Percentiles rank a stretch among this genome's conserved stretches.
These are phyloP conservation scores for Crypturellus tataupa DNA, from an alignment of 2,797 vertebrate genomes.

Conservation along the genomic window DNA sequence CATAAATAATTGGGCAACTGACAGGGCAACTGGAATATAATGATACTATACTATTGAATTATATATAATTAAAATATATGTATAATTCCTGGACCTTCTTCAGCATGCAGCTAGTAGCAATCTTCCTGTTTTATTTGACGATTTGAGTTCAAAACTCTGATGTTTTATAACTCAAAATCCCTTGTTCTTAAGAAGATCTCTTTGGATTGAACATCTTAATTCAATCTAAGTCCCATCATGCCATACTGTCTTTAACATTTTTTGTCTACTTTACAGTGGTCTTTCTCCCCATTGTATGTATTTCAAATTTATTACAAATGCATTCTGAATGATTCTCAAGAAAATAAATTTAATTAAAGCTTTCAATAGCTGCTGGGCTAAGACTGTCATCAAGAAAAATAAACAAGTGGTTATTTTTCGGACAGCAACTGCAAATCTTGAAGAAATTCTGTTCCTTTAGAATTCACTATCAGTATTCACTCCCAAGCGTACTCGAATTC, in stretches of 20 bases:
- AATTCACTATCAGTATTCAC: neutral
- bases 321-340: neutral
- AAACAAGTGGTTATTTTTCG: neutral
- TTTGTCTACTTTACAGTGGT: neutral
- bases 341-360: neutral
- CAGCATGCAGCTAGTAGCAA: neutral
- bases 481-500: neutral
- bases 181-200: neutral
- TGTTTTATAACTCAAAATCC: neutral
- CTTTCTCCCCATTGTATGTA: neutral
- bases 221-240: neutral
- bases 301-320: too few species aligned
- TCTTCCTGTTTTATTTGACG: neutral
- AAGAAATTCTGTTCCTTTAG: neutral
- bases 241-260: neutral
- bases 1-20: neutral
- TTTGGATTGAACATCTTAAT: neutral
- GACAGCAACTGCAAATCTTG: accelerated
- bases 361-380: neutral
- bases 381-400: neutral
- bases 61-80: neutral
- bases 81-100: neutral
- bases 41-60: neutral
- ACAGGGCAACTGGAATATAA: neutral
- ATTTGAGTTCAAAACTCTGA: neutral